Percentiles rank a stretch among this genome's conserved stretches.
Conservation (phyloP, 2,797 vertebrate species). For the Cirrhinus molitorella region DNA sequence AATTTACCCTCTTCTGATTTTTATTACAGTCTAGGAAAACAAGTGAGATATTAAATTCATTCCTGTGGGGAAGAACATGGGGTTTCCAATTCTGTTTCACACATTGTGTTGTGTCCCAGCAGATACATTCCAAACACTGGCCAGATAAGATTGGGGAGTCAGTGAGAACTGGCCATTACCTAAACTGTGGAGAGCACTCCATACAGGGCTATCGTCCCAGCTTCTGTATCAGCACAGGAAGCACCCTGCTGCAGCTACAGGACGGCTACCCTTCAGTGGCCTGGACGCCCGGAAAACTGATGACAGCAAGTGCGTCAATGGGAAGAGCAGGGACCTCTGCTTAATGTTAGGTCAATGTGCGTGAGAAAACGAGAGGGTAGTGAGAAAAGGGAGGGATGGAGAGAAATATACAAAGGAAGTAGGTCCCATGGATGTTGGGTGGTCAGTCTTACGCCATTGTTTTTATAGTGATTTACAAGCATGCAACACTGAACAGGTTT, state of each 20-base stretch:
- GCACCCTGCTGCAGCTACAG: conserved; percentile 69
- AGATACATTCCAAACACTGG: conserved; percentile 75
- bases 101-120: conserved; percentile 67
- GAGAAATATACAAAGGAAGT: conserved; percentile 22
- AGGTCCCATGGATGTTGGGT: conserved; percentile 2
- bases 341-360: conserved; percentile 30
- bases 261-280: conserved; percentile 60
- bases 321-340: conserved; percentile 35
- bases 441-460: conserved; percentile 22
- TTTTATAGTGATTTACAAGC: conserved; percentile 27
- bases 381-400: conserved; percentile 12
- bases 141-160: conserved; percentile 78
- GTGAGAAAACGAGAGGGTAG: conserved; percentile 34
- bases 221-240: conserved; percentile 76
- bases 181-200: conserved; percentile 71
- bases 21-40: neutral
- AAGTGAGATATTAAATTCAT: neutral
- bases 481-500: conserved; percentile 23
- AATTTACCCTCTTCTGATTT: no score
- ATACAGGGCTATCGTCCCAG: conserved; percentile 75
- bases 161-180: conserved; percentile 73
- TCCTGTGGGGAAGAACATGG: conserved; percentile 22
- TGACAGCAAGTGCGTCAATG: conserved; percentile 62
- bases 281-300: conserved; percentile 59
- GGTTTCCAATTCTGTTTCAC: conserved; percentile 63